Conservation (phyloP, 1,140 invertebrate genomes). For the Brachionus sp. region DNA sequence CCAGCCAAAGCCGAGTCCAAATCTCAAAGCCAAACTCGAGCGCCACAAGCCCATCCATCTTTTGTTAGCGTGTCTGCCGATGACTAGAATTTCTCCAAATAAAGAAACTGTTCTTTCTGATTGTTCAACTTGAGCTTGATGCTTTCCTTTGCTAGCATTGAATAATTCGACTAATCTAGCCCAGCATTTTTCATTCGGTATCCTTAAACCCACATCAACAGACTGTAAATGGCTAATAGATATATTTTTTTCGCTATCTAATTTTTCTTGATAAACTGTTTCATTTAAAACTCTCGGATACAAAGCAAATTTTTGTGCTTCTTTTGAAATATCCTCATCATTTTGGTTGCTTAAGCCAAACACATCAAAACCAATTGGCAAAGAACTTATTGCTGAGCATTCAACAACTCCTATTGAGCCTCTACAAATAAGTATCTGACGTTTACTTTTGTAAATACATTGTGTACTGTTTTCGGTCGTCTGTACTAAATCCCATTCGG, state of each 20-base stretch:
- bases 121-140: not conserved
- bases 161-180: constrained; percentile 27
- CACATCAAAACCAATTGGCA: constrained; percentile 20
- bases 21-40: not conserved
- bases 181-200: constrained; percentile 18
- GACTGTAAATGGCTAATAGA: not conserved
- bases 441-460: constrained; percentile 4
- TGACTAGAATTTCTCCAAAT: not conserved
- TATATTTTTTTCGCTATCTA: not conserved
- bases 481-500: constrained; percentile 22
- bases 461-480: not conserved
- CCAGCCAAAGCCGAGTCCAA: not conserved
- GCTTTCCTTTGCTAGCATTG: not conserved
- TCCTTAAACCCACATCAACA: not conserved
- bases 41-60: not conserved
- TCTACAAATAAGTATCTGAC: not conserved
- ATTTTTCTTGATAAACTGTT: not conserved
- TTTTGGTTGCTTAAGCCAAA: not conserved
- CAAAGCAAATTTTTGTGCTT: not conserved
- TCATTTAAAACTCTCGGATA: constrained; percentile 27
- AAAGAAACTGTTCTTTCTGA: not conserved
- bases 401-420: constrained; percentile 17
- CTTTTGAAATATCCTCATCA: not conserved
- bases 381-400: not conserved
- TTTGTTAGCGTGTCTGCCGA: not conserved